These are phyloP conservation scores for Copidosoma floridanum DNA, from an alignment of 1,140 invertebrate species.

Conservation along the genomic window DNA sequence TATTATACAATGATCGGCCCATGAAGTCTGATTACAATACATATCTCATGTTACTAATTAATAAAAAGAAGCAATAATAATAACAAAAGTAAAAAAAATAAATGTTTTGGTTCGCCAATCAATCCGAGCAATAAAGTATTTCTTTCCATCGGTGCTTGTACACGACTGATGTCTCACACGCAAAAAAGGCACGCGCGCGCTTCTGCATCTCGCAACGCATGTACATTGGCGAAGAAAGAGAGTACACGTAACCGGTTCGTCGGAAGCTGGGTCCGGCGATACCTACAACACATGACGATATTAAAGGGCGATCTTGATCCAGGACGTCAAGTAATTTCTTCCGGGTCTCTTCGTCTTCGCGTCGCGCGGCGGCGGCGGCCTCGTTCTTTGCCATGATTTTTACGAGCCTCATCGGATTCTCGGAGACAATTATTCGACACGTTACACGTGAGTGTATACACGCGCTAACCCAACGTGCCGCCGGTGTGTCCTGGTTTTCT, in stretches of 20 bases:
- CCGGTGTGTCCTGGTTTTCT: neutral
- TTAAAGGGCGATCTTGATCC: slow-evolving; percentile 18
- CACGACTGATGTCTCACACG: no score
- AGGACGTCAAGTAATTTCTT: slow-evolving; percentile 18
- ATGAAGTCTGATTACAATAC: no score
- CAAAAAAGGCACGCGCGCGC: no score
- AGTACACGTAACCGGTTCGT: slow-evolving; percentile 8
- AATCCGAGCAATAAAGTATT: no score
- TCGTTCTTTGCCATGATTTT: neutral
- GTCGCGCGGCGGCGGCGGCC: neutral
- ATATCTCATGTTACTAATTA: no score
- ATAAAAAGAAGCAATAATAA: no score
- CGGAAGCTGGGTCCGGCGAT: neutral
- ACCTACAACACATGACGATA: no score
- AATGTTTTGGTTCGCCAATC: no score
- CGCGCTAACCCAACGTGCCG: neutral
- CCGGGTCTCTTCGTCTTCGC: neutral
- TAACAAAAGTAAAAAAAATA: no score
- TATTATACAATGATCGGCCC: no score
- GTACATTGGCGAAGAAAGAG: neutral
- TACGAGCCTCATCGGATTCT: neutral
- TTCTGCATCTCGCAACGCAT: neutral
- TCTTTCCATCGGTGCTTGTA: no score
- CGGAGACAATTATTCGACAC: slow-evolving; percentile 13
- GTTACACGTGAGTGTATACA: neutral